Evolutionary conservation across 2,113 vertebrate species (phyloP), one percentile per base, ranked within the genome.

Genomic region (Nannospalax galili): DNA sequence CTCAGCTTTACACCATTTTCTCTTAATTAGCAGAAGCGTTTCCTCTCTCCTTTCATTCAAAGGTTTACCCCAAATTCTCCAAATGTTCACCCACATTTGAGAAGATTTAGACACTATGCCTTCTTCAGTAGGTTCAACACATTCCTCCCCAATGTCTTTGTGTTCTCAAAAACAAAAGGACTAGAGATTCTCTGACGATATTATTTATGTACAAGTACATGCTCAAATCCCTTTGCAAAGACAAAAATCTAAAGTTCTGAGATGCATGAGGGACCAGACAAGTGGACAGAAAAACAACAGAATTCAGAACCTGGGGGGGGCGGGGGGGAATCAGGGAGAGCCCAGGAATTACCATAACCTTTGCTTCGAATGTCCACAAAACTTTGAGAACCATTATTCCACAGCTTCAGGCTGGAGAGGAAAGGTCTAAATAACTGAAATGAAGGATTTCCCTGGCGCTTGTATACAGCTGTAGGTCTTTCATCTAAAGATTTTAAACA

Each of bases 141-240:
- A 93, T 78, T 69, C 64, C 74, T 42, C 14, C 40, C 8, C 79
- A 92, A 4, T n/a, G n/a, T 74, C 37, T 92, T 67, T 96, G 3
- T 92, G 62, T 19, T 84, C 35, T 91, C 24, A 75, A 89, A 30
- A 42, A 96, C 93, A 65, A 75, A 92, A 90, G 62, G 77, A 92
- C 52, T 72, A 80, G 94, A 80, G 22, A 52, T 11, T 52, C 48
- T 52, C 48, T 52, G 11, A 52, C 11, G 11, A 52, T 52, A 52
- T 6, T 52, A 52, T 52, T 11, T 42, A 75, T 37, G 16, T 5
- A 62, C 35, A 97, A 93, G 30, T 89, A 62, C 11, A 72, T 40
- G 26, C 19, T 80, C 56, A 82, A 22, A 73, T 93, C 24, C 72
- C 62, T 88, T 93, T 80, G 81, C 69, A 97, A 92, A 95, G 79